Base-by-base conservation (phyloP, 2,888 invertebrate species). In the Apotomis betuletana region DNA sequence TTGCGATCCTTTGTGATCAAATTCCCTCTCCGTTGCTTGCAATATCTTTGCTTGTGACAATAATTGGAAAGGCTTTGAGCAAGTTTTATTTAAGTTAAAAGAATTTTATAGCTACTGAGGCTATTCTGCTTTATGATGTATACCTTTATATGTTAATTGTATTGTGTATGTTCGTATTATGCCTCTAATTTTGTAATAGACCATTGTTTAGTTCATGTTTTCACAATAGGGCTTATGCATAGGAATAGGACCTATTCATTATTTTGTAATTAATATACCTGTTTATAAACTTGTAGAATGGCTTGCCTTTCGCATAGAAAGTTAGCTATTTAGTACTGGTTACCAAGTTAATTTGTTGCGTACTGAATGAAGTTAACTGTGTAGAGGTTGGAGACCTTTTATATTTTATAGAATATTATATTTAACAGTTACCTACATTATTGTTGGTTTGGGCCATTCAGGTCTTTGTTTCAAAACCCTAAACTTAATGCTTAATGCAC, bases 271-370 rank as follows among this genome's bases (percentile, higher is more conserved):
- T 15, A 13, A 44, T 59, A 8, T 44, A 57, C 41, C 44, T 44
- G 41, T 13, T 59, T 59, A 4, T 41, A 8, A 13, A n/a, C 59
- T 44, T 59, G n/a, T 44, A 1, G 13, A n/a, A 6, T 15, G 13
- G 13, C 41, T 13, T 15, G 13, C 41, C 59, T 59, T 59, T 59
- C 58, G 36, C 58, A 58, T 59, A 59, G 59, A 59, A 59, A 59
- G 59, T 59, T 13, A 13, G 15, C 41, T 4, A 27, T 27, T 27
- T 27, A 38, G 10, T 49, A 49, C 9, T 10, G 9, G 49, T 49
- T 49, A 41, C 13, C 36, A 58, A 13, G 44, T 44, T 44, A 41
- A 41, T 59, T 59, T 59, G 59, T 59, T 49, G 3, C 49, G 12
- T 41, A 38, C 0, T 58, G 38, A 36, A 36, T 58, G 38, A 36